Base-by-base conservation (phyloP, 2,113 vertebrate species). In the Hypanus sabinus region DNA sequence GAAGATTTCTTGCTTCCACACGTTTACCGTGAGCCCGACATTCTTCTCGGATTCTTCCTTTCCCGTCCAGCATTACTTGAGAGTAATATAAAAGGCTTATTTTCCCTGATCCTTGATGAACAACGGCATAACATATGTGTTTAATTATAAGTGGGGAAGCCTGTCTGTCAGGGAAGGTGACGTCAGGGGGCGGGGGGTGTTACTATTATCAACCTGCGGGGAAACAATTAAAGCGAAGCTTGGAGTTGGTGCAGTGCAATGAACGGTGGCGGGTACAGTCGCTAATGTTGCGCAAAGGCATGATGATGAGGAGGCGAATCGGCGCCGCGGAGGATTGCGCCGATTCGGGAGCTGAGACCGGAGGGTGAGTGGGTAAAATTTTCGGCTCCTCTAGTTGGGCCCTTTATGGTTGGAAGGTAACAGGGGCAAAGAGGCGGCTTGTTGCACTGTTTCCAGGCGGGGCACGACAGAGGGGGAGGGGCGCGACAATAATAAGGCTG, bases 261-360 rank as follows among this genome's bases (percentile, higher is more conserved):
- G 11, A 27, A 14, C 55, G 7, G 24, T 14, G 30, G 33, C 27
- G 14, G n/a, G 2, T 18, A 11, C 22, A 1, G 36, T 33, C 38
- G 16, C 65, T 27, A 57, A 85, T 60, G 87, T 12, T 77, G 10
- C 92, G n/a, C 62, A 75, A 7, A 14, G 6, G 60, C 27, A 93
- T 62, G 94, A 33, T 68, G 94, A 33, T 68, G 94, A 94, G 94
- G 83, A 83, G 70, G 94, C 22, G 46, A 27, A 46, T 71, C 36
- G 18, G 27, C 3, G 60, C 46, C 18, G 92, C 22, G 12, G 33
- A 95, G 14, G 96, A 94, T 22, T 95, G 94, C 94, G 94, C 76
- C 94, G 97, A 97, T 94, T 95, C 96, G 0, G 96, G 96, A 94
- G 96, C 96, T n/a, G 96, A 96, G 95, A 96, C 95, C 62, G 95